A percentile compares a stretch with the other conserved stretches of the same genome.
These are phyloP conservation scores for Leucoma salicis DNA, from an alignment of 2,888 invertebrate genomes.

Conservation along the genomic window DNA sequence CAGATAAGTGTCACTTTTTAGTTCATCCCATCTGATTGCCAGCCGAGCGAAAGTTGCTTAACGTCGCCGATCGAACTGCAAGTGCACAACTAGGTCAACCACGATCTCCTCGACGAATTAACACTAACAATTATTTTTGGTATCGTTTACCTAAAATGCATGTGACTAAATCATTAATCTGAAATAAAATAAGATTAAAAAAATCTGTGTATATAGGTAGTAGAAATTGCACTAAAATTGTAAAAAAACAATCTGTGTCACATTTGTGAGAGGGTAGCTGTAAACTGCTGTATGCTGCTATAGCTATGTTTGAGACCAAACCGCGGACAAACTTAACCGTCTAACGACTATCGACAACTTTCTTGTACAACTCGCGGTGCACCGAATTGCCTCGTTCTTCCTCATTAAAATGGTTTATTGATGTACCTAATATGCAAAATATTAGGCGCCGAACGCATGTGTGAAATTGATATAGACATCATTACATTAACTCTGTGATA, in stretches of 20 bases:
- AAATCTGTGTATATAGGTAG: too few species aligned
- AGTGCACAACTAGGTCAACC: too few species aligned
- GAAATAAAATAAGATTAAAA: too few species aligned
- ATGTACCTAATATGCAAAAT: conserved; percentile 44
- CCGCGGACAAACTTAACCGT: conserved; percentile 54
- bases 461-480: conserved; percentile 27
- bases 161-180: too few species aligned
- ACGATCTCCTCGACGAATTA: too few species aligned
- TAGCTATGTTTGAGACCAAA: conserved; percentile 54
- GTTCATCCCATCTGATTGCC: too few species aligned
- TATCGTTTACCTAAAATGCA: too few species aligned
- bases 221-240: too few species aligned
- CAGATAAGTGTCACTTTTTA: too few species aligned
- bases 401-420: conserved; percentile 55
- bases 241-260: conserved; percentile 31
- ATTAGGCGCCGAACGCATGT: conserved; percentile 37
- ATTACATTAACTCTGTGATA: conserved; percentile 32
- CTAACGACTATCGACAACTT: conserved; percentile 45
- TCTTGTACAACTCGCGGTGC: conserved; percentile 42
- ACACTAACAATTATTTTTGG: too few species aligned
- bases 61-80: too few species aligned
- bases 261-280: conserved; percentile 43
- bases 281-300: conserved; percentile 44
- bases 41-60: too few species aligned
- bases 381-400: conserved; percentile 46